Base-by-base conservation (phyloP, 2,888 invertebrate genomes). In the Tinea pellionella region DNA sequence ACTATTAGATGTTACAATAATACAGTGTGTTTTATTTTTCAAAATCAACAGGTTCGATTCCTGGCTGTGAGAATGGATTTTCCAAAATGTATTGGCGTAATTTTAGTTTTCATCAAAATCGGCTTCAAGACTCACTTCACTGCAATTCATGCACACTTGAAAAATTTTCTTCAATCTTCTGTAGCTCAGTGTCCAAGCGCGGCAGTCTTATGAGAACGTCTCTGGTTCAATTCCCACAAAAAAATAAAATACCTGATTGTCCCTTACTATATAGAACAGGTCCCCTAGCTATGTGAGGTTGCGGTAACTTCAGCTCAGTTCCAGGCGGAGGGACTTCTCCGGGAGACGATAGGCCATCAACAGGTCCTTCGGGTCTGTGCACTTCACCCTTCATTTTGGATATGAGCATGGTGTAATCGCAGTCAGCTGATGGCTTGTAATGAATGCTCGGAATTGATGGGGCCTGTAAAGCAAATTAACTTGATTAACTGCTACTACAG, bases 331-430 rank as follows among this genome's bases (percentile, higher is more conserved):
- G n/a, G n/a, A n/a, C 76, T 63, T 77, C 77, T 67, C 85, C 81
- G 1, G 78, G 76, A 19, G 78, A 73, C 55, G 73, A 65, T 57
- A 69, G 72, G 1, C 66, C 64, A 18, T 65, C 59, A 65, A n/a
- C n/a, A n/a, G n/a, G n/a, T n/a, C n/a, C 64, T 59, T 67, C 68
- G 37, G 71, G 76, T n/a, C 66, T 64, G 1, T 71, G 67, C 1
- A 71, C 69, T 47, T 74, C 73, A 32, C 94, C 94, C 62, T 94
- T 93, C 69, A 97, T 95, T 77, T 94, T 93, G 68, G 93, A 94
- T 53, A 96, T 94, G 65, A 97, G 86, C 89, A 95, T 92, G 8
- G 94, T 94, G 78, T 96, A 97, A 62, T 95, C 92, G 78, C 96
- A 96, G 87, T 95, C 93, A 0, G 93, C 93, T 1, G 94, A 94